A percentile compares a stretch with the other conserved stretches of the same genome.
Conservation (phyloP, 1,140 invertebrate genomes). For the Hyphantria cunea region DNA sequence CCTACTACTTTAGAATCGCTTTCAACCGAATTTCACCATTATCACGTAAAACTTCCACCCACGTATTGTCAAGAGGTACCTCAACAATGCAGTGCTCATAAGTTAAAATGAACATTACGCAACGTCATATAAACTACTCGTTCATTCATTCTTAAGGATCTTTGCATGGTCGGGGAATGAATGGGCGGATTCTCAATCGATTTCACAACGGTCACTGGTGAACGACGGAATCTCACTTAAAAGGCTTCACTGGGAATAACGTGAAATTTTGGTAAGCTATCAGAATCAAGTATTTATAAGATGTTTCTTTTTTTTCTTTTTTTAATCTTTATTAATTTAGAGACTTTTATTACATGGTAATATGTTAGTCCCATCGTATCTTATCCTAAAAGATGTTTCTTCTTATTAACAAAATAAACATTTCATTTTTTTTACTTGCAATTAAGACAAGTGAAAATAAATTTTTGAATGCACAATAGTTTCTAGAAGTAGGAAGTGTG, state of each 20-base stretch:
- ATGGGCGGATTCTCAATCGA: slow-evolving; percentile 50
- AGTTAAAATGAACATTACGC: not conserved
- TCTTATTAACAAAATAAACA: too few relatives aligned
- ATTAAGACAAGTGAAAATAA: too few relatives aligned
- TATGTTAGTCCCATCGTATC: too few relatives aligned
- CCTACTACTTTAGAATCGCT: too few relatives aligned
- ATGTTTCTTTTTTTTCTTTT: not conserved
- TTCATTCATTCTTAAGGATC: slow-evolving; percentile 39
- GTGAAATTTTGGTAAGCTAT: slow-evolving; percentile 19
- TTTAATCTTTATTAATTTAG: too few relatives aligned
- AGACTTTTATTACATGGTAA: too few relatives aligned
- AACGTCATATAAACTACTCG: slow-evolving; percentile 10
- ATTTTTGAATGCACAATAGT: too few relatives aligned
- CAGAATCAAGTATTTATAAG: slow-evolving; percentile 16
- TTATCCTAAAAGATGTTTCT: too few relatives aligned
- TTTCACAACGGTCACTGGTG: slow-evolving; percentile 46
- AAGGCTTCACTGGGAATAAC: slow-evolving; percentile 46
- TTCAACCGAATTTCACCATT: too few relatives aligned
- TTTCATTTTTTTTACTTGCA: too few relatives aligned
- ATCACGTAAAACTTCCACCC: too few relatives aligned
- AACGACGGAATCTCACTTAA: slow-evolving; percentile 43
- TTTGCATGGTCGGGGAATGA: slow-evolving; percentile 44
- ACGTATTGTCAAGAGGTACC: slow-evolving; percentile 1
- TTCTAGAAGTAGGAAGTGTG: too few relatives aligned
- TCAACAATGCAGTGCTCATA: slow-evolving; percentile 3